Base-by-base conservation (phyloP, 2,888 invertebrate genomes). In the Pediacus dermestoides region DNA sequence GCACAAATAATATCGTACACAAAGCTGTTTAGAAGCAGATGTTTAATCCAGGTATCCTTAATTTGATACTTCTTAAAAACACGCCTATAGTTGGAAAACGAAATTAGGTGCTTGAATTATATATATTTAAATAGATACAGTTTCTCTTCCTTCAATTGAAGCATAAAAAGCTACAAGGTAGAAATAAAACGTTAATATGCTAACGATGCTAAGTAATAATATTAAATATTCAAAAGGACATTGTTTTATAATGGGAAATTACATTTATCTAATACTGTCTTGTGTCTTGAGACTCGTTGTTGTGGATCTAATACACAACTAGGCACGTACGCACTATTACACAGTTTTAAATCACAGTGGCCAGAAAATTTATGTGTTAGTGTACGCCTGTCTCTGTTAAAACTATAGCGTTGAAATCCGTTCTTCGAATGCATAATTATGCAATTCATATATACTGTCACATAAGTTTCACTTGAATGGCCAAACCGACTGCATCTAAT, bases 371-470 rank as follows among this genome's bases (percentile, higher is more conserved):
- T 57, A 57, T 54, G 55, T 53, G 52, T n/a, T n/a, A n/a, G n/a
- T 52, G 47, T 46, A 51, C 44, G 54, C 44, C 46, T 55, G 58
- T 57, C 57, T 51, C 42, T 45, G 45, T 48, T 56, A 53, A 54
- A 57, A 58, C 54, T 58, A 56, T 57, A 53, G 55, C 57, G 52
- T 54, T 56, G 57, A 58, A 54, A 58, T 53, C 43, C 55, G 55
- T 56, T 58, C 57, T 52, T 47, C 52, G 58, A 59, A 61, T 59
- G 55, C 61, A 61, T 60, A 61, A 61, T 61, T 61, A 56, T 54
- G 57, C 61, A 59, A 61, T 62, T 60, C 60, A 59, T 55, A 52
- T 49, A 50, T 50, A 55, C 55, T 58, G 61, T 56, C 61, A 53
- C 60, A 58, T 61, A 60, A 58, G 53, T 60, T 53, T 52, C 50